Conservation (phyloP, 2,888 invertebrate genomes). For the Andrena flavipes region DNA sequence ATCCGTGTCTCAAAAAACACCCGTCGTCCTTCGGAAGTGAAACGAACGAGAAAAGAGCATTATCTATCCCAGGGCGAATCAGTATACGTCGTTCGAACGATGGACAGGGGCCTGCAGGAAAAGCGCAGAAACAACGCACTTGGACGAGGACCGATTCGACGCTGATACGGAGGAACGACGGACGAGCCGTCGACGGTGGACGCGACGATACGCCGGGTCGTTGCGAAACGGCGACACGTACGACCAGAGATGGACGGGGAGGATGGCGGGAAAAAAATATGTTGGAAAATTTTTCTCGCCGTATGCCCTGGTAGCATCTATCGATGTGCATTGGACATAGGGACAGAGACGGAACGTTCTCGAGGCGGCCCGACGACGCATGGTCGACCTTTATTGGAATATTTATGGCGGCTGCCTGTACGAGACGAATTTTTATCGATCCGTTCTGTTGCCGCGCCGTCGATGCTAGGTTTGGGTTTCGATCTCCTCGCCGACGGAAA, state of each 20-base stretch:
- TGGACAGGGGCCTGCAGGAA: not conserved
- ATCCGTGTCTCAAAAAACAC: not conserved
- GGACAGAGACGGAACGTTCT: constrained; percentile 66
- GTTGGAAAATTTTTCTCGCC: constrained; percentile 48
- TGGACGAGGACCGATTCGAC: not conserved
- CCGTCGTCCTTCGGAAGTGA: not conserved
- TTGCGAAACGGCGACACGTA: constrained; percentile 5
- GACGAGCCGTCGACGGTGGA: not conserved
- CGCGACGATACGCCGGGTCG: not conserved
- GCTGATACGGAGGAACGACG: not conserved
- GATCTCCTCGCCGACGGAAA: constrained; percentile 75
- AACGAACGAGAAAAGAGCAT: not conserved
- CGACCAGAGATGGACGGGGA: not conserved
- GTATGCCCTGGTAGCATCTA: constrained; percentile 10
- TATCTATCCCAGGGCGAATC: not conserved
- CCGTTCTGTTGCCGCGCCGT: constrained; percentile 76
- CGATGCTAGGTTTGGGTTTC: constrained; percentile 70
- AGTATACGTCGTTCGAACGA: not conserved
- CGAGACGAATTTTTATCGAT: constrained; percentile 81
- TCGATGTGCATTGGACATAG: constrained; percentile 39
- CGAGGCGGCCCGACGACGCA: constrained; percentile 68
- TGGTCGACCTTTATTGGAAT: constrained; percentile 78
- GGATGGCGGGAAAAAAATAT: constrained; percentile 15
- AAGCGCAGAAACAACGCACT: not conserved
- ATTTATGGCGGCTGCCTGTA: constrained; percentile 77